A percentile compares a stretch with the other conserved stretches of the same genome.
Conservation (phyloP, 2,113 vertebrate species). For the Bujurquina vittata region DNA sequence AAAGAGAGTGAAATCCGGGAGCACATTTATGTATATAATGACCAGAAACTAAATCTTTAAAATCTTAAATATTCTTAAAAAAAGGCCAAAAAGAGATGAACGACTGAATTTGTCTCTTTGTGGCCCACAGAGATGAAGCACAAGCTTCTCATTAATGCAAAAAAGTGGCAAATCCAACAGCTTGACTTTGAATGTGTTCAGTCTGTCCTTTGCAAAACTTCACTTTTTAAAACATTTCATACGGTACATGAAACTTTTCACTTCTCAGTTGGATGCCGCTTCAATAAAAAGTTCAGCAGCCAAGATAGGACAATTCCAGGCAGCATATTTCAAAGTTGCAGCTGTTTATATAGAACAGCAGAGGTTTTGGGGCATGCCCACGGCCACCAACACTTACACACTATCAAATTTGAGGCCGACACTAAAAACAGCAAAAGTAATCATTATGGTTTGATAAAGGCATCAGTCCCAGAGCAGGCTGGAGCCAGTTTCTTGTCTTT, state of each 20-base stretch:
- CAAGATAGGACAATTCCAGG: constrained; percentile 21
- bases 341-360: constrained; percentile 39
- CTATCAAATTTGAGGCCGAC: constrained; percentile 68
- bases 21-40: neutral
- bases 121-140: neutral
- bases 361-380: constrained; percentile 41
- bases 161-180: neutral
- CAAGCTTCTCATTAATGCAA: neutral
- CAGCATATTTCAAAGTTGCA: constrained; percentile 22
- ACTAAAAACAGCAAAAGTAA: constrained; percentile 57
- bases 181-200: neutral
- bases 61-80: neutral
- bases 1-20: neutral
- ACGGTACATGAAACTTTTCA: neutral
- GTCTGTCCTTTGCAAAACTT: neutral
- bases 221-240: neutral
- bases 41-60: neutral
- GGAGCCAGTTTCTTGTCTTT: constrained; percentile 48
- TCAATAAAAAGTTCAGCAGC: constrained; percentile 34
- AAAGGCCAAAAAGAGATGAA: neutral
- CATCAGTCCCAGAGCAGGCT: constrained; percentile 38
- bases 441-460: constrained; percentile 71
- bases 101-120: neutral
- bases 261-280: neutral
- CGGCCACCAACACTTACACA: constrained; percentile 58